Evolutionary conservation across 2,797 vertebrate species (phyloP), one percentile per base, ranked within the genome.

Genomic region (Sebastes vulpes): DNA sequence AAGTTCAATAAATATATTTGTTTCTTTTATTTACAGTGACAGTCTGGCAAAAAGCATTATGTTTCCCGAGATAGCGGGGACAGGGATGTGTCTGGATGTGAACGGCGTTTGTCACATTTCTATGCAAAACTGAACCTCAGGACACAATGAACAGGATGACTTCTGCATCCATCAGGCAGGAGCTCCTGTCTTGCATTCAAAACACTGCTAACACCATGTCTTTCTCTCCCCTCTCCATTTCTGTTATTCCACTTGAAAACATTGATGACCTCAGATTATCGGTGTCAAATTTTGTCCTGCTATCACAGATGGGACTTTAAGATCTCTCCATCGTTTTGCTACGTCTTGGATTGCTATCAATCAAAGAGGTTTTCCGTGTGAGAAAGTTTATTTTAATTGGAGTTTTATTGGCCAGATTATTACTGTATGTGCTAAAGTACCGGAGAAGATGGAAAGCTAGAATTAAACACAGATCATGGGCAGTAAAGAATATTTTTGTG

Each of bases 121-220:
- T 59, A 77, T 85, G 75, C 83, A 73, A 75, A 86, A 66, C 59
- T 67, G 32, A 71, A 90, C 65, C 74, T 75, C 42, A 9, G 71
- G 79, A 83, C 74, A 81, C 67, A 84, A 86, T 81, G 73, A 89
- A 61, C 26, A 73, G 48, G 65, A 60, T 74, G 70, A 72, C 64
- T 79, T 64, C 28, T 31, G 80, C 82, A 80, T 74, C 60, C 70
- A 56, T 82, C 82, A 84, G 76, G 5, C 61, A 28, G 52, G 8
- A 79, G 50, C 8, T 5, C 7, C 32, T 35, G 66, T 60, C 46
- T 78, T 67, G 72, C 72, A 85, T 90, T 83, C 72, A 68, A 75
- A 88, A 61, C 28, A 81, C 48, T 71, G 69, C 18, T n/a, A 29
- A 29, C n/a, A 29, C 12, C 65, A 42, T 54, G 9, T 21, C 28